These are phyloP conservation scores for Lapara coniferarum DNA, from an alignment of 2,888 invertebrate species.

Conservation along the genomic window DNA sequence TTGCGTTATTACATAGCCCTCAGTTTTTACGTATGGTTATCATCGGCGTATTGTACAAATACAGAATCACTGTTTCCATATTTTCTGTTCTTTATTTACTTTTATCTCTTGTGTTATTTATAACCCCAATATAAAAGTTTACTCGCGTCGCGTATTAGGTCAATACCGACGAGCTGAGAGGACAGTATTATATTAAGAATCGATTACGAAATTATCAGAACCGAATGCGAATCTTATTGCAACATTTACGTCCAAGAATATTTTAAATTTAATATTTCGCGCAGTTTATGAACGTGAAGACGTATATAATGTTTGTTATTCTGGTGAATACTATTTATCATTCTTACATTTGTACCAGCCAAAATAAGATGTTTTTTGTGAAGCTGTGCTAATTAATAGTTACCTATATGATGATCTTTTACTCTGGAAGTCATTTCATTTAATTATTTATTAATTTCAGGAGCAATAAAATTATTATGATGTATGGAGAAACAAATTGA, in stretches of 20 bases:
- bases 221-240: conserved; percentile 1
- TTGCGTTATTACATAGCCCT: conserved; percentile 48
- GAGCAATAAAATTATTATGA: too few relatives aligned
- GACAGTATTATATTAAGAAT: conserved; percentile 32
- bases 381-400: neutral
- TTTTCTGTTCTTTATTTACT: neutral
- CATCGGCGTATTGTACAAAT: conserved; percentile 14
- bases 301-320: neutral
- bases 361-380: neutral
- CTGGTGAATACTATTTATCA: too few relatives aligned
- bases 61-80: neutral
- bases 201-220: conserved; percentile 30
- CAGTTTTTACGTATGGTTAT: conserved; percentile 26
- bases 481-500: too few relatives aligned
- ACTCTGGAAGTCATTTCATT: too few relatives aligned
- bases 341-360: neutral
- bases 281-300: conserved; percentile 1
- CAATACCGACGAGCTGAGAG: conserved; percentile 30
- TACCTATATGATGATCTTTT: too few relatives aligned
- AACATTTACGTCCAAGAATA: neutral
- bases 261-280: conserved; percentile 1
- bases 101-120: conserved; percentile 21
- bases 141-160: conserved; percentile 25
- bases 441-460: too few relatives aligned
- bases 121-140: neutral